Evolutionary conservation across 2,113 vertebrate genomes (phyloP).

Genomic region (Semnornis frantzii): DNA sequence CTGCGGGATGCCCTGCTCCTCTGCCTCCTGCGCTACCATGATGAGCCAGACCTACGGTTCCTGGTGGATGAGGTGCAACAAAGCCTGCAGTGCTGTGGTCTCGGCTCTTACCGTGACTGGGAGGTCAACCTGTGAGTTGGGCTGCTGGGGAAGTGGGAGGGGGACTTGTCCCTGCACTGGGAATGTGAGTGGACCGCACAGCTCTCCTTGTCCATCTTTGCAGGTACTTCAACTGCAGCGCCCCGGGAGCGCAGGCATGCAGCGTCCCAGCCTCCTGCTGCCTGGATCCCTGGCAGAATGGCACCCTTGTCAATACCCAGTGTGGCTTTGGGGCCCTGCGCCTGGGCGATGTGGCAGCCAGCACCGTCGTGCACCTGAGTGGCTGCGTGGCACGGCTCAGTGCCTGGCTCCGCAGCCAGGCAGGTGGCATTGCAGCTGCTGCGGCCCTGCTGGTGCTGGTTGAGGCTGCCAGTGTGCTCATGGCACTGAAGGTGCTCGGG

Average conservation of each 20-base stretch:
- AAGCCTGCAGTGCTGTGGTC: constrained; percentile 88
- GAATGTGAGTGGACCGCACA: accelerated
- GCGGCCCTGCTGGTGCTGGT: constrained; percentile 40
- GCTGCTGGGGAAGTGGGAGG: neutral
- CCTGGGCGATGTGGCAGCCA: constrained; percentile 73
- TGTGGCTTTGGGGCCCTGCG: constrained; percentile 80
- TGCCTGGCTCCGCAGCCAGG: constrained; percentile 76
- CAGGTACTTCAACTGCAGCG: constrained; percentile 94
- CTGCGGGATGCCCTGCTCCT: constrained; percentile 74
- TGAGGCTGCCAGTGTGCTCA: constrained; percentile 76
- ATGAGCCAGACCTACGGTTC: constrained; percentile 88
- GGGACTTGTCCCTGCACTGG: accelerated
- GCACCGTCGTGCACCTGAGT: constrained; percentile 74
- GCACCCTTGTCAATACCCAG: constrained; percentile 82
- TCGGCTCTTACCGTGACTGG: constrained; percentile 88
- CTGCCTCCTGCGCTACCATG: constrained; percentile 86
- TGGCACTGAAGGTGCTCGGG: constrained; percentile 73
- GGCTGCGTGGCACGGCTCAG: constrained; percentile 81
- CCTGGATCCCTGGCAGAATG: constrained; percentile 78
- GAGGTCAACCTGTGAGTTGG: constrained; percentile 86
- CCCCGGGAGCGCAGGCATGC: constrained; percentile 84
- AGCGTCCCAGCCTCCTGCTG: constrained; percentile 91
- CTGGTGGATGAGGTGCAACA: constrained; percentile 88
- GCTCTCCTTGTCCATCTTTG: neutral
- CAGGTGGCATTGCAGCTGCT: neutral